Evolutionary conservation across 2,888 invertebrate genomes (phyloP).

Genomic region (Drosophila limbata): DNA sequence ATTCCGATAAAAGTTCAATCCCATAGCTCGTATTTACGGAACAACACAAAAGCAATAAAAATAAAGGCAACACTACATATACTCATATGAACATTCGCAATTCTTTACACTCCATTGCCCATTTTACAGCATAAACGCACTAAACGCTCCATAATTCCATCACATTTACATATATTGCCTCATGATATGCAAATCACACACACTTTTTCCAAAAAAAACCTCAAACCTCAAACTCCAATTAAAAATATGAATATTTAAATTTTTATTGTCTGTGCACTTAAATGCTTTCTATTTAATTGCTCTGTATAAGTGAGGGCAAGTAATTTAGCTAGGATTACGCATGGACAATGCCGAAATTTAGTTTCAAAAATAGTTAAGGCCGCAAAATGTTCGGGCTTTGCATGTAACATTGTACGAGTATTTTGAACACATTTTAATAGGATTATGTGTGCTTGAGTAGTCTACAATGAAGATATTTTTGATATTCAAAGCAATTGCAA

Average conservation of each 20-base stretch:
- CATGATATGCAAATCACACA: conserved; percentile 54
- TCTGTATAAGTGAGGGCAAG: conserved; percentile 11
- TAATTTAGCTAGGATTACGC: conserved; percentile 36
- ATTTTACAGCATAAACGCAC: conserved; percentile 30
- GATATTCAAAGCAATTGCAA: conserved; percentile 9
- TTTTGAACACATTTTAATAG: conserved; percentile 41
- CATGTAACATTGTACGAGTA: conserved; percentile 9
- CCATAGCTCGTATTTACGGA: conserved; percentile 20
- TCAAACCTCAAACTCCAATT: conserved; percentile 22
- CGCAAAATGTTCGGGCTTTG: conserved; percentile 10
- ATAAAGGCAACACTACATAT: conserved; percentile 11
- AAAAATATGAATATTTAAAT: conserved; percentile 66
- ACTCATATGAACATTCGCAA: conserved; percentile 34
- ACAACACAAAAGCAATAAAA: conserved; percentile 20
- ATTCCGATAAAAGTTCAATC: conserved; percentile 49
- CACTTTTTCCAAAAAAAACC: background rate
- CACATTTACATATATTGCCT: conserved; percentile 11
- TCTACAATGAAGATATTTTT: background rate
- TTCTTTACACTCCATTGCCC: conserved; percentile 61
- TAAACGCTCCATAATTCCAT: conserved; percentile 44
- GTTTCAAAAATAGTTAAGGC: background rate
- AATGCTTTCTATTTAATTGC: conserved; percentile 73
- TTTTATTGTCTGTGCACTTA: conserved; percentile 53
- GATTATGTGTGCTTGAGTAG: conserved; percentile 39
- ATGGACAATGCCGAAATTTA: conserved; percentile 11